These are phyloP conservation scores for Bellardia bayeri DNA, from an alignment of 2,888 invertebrate species.

Conservation along the genomic window DNA sequence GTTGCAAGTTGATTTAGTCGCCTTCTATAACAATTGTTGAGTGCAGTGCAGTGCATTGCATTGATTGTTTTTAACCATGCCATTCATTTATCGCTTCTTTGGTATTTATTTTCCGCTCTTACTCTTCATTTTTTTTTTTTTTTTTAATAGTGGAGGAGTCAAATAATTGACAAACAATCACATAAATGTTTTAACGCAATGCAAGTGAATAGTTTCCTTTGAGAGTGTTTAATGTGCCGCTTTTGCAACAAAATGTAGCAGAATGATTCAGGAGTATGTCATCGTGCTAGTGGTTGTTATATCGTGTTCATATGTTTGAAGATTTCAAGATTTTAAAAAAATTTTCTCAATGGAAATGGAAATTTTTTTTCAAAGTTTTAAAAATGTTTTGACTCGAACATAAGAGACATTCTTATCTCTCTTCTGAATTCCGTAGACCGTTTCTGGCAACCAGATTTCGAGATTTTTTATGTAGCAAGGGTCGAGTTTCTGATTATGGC, in stretches of 20 bases:
- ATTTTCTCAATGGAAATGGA: neutral
- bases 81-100: conserved; percentile 64
- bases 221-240: conserved; percentile 57
- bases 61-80: conserved; percentile 60
- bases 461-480: no score
- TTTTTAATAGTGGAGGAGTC: conserved; percentile 71
- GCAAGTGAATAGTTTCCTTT: conserved; percentile 67
- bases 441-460: no score
- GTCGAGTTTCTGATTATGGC: no score
- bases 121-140: conserved; percentile 3
- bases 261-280: neutral
- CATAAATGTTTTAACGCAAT: conserved; percentile 74
- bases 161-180: conserved; percentile 77
- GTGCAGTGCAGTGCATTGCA: conserved; percentile 25
- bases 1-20: conserved; percentile 51
- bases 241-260: neutral
- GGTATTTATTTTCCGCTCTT: conserved; percentile 42
- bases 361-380: no score
- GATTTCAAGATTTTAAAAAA: neutral
- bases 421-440: no score
- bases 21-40: conserved; percentile 58
- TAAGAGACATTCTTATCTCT: no score
- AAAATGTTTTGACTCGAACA: no score
- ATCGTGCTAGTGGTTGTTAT: neutral
- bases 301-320: neutral